phyloP scores from a whole-genome alignment of 1,140 invertebrate genomes.

The Conus ventricosus region DNA sequence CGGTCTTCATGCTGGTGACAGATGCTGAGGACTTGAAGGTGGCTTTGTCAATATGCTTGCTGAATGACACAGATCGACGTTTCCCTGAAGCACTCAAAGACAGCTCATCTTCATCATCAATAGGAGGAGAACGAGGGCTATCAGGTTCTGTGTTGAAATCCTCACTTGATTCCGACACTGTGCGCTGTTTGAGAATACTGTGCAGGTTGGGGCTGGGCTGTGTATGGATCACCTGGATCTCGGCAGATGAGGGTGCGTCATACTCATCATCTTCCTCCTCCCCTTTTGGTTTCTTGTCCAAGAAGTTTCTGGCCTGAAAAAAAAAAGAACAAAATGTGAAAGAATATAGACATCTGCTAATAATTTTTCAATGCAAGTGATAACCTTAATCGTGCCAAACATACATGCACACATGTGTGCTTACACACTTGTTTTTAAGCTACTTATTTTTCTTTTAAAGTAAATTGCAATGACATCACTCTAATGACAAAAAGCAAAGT shows the following conservation, averaged over 20 bases:
- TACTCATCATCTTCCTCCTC: slow-evolving; percentile 50
- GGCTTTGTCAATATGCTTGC: slow-evolving; percentile 66
- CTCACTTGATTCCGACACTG: slow-evolving; percentile 73
- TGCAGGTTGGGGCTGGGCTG: slow-evolving; percentile 62
- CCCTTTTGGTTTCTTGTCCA: neutral
- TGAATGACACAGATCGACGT: slow-evolving; percentile 70
- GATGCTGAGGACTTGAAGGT: slow-evolving; percentile 65
- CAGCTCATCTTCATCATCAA: slow-evolving; percentile 49
- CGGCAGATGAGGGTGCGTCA: slow-evolving; percentile 57
- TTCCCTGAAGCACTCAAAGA: slow-evolving; percentile 39
- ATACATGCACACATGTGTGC: too few relatives aligned
- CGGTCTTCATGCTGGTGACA: slow-evolving; percentile 66
- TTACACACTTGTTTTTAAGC: too few relatives aligned
- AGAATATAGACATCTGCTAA: neutral
- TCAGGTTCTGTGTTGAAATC: slow-evolving; percentile 48
- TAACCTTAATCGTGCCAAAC: too few relatives aligned
- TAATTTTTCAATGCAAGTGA: too few relatives aligned
- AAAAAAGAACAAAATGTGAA: neutral
- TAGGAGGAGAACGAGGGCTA: slow-evolving; percentile 40
- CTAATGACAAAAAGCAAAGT: too few relatives aligned
- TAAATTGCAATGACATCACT: too few relatives aligned
- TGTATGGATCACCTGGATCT: slow-evolving; percentile 68
- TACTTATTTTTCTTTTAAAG: too few relatives aligned
- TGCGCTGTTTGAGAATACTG: slow-evolving; percentile 71
- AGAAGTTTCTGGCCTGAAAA: neutral